Evolutionary conservation across 2,797 vertebrate species (phyloP), one percentile per base, ranked within the genome.

Genomic region (Anas capensis): DNA sequence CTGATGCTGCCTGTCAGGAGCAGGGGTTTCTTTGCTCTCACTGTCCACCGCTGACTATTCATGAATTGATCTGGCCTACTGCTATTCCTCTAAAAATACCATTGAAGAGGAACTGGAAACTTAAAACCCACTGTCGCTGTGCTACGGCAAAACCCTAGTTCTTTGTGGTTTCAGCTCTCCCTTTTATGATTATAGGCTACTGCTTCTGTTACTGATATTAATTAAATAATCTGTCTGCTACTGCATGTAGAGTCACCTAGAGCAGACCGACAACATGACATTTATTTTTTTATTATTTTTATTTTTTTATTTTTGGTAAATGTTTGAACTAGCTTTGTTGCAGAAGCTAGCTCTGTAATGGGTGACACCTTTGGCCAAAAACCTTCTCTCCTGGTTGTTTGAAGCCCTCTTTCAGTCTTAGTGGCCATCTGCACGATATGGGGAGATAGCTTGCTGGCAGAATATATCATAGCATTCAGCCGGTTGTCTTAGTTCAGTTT

Each of bases 191-290:
- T 87, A 77, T 91, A 49, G 73, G 42, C 48, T n/a, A 65, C 90
- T 62, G 53, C 82, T 90, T 92, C 75, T 77, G 40, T 86, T 94
- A 86, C 46, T 51, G 87, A 7, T 79, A 40, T 93, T 93, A 92
- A 95, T 94, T 97, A 86, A 69, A 8, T 34, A 83, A 90, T 96
- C 48, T 51, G 46, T 81, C 64, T 83, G 56, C 48, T 90, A 29
- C 82, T 6, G 46, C 27, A 73, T 26, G 49, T 86, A 75, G 73
- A 86, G 26, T 27, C 85, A 54, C 27, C 21, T 49, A 76, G 34
- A 94, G 49, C 24, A 92, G 79, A 76, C 14, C 2, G 5, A 75
- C 2, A 15, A 75, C 2, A 11, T 31, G 76, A 68, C 0, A 0
- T 49, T 42, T 44, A 2, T 42, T 42, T 8, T 42, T 1, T 18